Conservation (phyloP, 2,797 vertebrate genomes). For the Sebastes nivosus region DNA sequence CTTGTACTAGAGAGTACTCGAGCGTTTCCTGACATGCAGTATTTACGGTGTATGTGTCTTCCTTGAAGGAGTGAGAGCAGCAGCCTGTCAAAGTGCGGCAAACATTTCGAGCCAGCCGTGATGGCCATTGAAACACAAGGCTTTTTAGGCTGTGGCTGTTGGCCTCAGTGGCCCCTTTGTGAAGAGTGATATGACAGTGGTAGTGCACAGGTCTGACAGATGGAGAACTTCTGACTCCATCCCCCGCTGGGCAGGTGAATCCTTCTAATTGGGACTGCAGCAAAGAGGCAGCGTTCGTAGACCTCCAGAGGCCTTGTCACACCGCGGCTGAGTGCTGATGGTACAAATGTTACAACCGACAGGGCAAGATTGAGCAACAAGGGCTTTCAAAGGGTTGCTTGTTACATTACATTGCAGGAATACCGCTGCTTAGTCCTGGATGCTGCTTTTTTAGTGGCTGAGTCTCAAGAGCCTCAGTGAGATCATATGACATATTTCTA, state of each 20-base stretch:
- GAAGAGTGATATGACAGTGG: slow-evolving; percentile 56
- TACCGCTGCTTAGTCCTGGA: neutral
- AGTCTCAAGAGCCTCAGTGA: neutral
- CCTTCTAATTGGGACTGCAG: slow-evolving; percentile 74
- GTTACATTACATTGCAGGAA: slow-evolving; percentile 1
- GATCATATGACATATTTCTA: neutral
- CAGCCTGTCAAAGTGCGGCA: slow-evolving; percentile 34
- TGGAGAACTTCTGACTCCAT: slow-evolving; percentile 39
- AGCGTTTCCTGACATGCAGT: slow-evolving; percentile 43
- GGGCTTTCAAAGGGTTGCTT: slow-evolving; percentile 15
- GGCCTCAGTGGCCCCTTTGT: slow-evolving; percentile 48
- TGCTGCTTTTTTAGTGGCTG: neutral
- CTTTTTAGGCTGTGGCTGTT: slow-evolving; percentile 55
- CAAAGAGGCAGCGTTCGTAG: slow-evolving; percentile 24
- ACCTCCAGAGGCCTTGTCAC: slow-evolving; percentile 59
- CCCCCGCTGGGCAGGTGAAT: slow-evolving; percentile 68
- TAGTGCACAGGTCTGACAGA: slow-evolving; percentile 61
- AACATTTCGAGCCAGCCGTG: neutral
- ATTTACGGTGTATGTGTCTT: slow-evolving; percentile 42
- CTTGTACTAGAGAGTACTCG: neutral
- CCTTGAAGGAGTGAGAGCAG: slow-evolving; percentile 31
- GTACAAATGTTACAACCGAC: slow-evolving; percentile 31
- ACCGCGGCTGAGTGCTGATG: slow-evolving; percentile 35
- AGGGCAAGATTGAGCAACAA: slow-evolving; percentile 16
- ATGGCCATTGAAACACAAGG: slow-evolving; percentile 54